Percentiles rank a stretch among this genome's conserved stretches.
phyloP scores from a whole-genome alignment of 2,113 vertebrate genomes.

The Okapia johnstoni region DNA sequence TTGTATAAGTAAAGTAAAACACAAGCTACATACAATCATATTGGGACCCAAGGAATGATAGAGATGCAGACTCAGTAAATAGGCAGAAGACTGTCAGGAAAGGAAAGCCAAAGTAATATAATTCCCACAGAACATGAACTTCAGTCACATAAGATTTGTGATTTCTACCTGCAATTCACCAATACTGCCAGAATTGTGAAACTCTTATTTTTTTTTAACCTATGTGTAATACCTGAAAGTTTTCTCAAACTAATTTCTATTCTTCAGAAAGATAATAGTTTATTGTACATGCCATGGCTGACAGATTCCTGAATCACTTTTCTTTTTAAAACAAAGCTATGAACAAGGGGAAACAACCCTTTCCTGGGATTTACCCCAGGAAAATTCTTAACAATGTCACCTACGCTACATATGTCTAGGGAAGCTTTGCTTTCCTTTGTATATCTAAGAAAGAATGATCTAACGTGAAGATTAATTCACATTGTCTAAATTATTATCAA shows the following conservation, averaged over 20 bases:
- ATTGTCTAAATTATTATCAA: conserved; percentile 52
- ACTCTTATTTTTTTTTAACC: not conserved
- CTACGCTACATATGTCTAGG: not conserved
- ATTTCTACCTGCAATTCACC: not conserved
- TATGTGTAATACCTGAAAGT: not conserved
- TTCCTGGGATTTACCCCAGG: not conserved
- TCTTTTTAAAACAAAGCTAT: conserved; percentile 2
- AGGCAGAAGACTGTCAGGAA: not conserved
- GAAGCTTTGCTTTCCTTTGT: conserved; percentile 22
- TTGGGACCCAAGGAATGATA: not conserved
- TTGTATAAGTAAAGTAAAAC: not conserved
- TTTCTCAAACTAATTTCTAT: conserved; percentile 12
- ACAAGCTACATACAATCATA: not conserved
- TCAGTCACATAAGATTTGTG: not conserved
- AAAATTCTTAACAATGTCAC: conserved; percentile 25
- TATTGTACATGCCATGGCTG: not conserved
- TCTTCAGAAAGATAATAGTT: conserved; percentile 28
- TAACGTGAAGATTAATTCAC: conserved; percentile 44
- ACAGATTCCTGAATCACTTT: conserved; percentile 28
- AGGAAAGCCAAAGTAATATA: not conserved
- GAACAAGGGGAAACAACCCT: not conserved
- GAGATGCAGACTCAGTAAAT: not conserved
- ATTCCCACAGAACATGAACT: not conserved
- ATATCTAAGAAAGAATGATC: not conserved
- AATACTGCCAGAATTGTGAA: not conserved